These are phyloP conservation scores for Sciurus carolinensis DNA, from an alignment of 2,797 vertebrate species.

Conservation along the genomic window DNA sequence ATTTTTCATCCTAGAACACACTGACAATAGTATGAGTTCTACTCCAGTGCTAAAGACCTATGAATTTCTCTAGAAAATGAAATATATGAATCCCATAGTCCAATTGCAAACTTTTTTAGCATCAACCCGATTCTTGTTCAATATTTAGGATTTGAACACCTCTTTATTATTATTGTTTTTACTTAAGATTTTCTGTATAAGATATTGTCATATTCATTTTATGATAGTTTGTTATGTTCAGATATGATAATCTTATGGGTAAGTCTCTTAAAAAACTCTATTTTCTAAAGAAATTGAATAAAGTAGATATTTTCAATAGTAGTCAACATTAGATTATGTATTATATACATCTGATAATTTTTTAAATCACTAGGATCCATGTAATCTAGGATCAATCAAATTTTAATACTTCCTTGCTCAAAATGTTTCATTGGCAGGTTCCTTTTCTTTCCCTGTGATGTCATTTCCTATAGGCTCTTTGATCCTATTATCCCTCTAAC, in stretches of 20 bases:
- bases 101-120: constrained; percentile 24
- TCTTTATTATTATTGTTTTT: constrained; percentile 10
- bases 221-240: constrained; percentile 8
- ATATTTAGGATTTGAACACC: neutral
- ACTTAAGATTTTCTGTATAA: constrained; percentile 54
- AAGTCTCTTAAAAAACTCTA: constrained; percentile 20
- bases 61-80: constrained; percentile 62
- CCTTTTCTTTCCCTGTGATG: neutral
- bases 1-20: constrained; percentile 9
- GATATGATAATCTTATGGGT: neutral
- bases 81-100: neutral
- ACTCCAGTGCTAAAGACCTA: constrained; percentile 16
- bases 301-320: neutral
- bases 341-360: neutral
- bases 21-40: neutral
- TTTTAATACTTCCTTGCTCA: constrained; percentile 40
- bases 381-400: constrained; percentile 31
- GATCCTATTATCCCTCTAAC: neutral
- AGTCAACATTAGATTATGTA: constrained; percentile 8
- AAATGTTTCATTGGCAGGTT: neutral
- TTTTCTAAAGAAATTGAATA: constrained; percentile 44
- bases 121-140: constrained; percentile 42
- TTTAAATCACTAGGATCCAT: neutral
- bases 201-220: neutral
- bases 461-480: neutral